Base-by-base conservation (phyloP, 2,797 vertebrate genomes). In the Phylloscopus collybita region DNA sequence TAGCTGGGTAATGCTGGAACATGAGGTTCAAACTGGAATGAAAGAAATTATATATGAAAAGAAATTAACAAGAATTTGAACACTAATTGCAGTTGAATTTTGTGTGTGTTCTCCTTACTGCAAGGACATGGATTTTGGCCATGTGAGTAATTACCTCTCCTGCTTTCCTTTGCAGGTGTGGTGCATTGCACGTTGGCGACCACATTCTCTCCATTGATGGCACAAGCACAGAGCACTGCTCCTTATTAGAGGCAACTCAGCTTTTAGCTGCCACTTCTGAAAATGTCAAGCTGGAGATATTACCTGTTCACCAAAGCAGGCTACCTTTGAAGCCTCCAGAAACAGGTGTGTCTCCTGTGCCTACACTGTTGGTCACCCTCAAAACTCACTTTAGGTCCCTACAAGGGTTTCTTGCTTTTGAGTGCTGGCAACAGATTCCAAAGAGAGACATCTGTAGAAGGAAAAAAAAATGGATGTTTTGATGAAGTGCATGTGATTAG, bases 151-250 rank as follows among this genome's bases (percentile, higher is more conserved):
- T 87, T 36, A 9, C 40, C 36, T 82, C 22, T 88, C 70, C 53
- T 73, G 34, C 82, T 81, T 96, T 84, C 84, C 84, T 51, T 95
- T 65, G 87, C 97, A 99, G 99, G 88, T 99, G 99, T 49, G 99
- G 99, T 0, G 99, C 99, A 0, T 56, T 99, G 93, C 99, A 98
- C 1, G 88, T 98, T 7, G 99, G 99, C 0, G 99, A 99, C 96
- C 99, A 99, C 95, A 99, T 99, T 95, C 98, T 99, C 78, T 98
- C 98, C 92, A 99, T 99, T 10, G 99, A 99, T 27, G 99, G 99
- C 50, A 99, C 99, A 4, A 99, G 98, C 64, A 99, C 99, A 7
- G 99, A 99, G 32, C 99, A 99, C 97, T 99, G 99, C 88, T 98
- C 98, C 0, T 96, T 99, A 21, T 97, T 99, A 82, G 99, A 99